Conservation (phyloP, 2,797 vertebrate species). For the Sebastes minor region DNA sequence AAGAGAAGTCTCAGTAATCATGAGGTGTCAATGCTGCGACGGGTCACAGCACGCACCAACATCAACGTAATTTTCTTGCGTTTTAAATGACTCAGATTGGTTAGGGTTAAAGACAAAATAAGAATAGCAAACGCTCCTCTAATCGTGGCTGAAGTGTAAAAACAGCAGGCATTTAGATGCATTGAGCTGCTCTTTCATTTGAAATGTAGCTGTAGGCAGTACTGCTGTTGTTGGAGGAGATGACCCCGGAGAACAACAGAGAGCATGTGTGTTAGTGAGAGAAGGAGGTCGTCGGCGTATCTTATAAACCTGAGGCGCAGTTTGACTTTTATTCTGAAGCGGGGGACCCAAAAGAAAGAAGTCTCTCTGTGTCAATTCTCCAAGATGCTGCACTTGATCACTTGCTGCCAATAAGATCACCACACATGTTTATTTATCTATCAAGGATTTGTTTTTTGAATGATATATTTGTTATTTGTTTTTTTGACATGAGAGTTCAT, state of each 20-base stretch:
- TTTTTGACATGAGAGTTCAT: not conserved
- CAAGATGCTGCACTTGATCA: conserved; percentile 4
- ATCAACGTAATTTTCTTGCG: not conserved
- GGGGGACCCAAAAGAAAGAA: not conserved
- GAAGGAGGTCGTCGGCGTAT: conserved; percentile 2
- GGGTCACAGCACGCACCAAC: not conserved
- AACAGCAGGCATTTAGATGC: not conserved
- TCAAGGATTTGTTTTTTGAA: not conserved
- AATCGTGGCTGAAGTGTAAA: not conserved
- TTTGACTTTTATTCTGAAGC: conserved; percentile 38
- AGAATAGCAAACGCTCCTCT: not conserved
- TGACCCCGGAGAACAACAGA: conserved; percentile 3
- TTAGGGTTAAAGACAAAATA: not conserved
- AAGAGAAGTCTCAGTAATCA: not conserved
- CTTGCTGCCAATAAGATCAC: not conserved
- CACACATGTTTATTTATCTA: not conserved
- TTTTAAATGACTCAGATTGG: not conserved
- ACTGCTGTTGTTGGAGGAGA: conserved; percentile 5
- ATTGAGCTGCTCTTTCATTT: conserved; percentile 2
- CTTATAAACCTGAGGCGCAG: conserved; percentile 24
- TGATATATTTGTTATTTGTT: not conserved
- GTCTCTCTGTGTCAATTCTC: not conserved
- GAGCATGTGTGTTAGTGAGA: not conserved
- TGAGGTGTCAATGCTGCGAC: not conserved
- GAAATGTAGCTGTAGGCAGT: conserved; percentile 15